Evolutionary conservation across 1,140 invertebrate genomes (phyloP), one percentile per base, ranked within the genome.

Genomic region (Meteorus sp.): DNA sequence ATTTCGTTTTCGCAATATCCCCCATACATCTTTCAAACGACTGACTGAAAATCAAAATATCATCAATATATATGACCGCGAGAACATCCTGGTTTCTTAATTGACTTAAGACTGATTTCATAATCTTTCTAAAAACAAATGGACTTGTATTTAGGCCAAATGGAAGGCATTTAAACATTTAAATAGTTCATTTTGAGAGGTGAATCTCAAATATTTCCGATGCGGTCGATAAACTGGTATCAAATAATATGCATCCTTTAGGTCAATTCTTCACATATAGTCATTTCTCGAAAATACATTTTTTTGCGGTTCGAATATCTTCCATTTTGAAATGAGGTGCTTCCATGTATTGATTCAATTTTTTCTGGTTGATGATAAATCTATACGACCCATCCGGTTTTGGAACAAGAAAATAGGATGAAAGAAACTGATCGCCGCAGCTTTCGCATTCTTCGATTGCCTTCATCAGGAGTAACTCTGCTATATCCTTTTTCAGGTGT

Each of bases 71-170:
- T 9, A 48, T 11, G 17, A 27, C 23, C 22, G 23, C 9, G 2
- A 45, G 8, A 6, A 48, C 11, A 4, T 22, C 45, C 25, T 29
- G 45, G 6, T 8, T 25, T 17, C 45, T 29, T 29, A 48, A 22
- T 15, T n/a, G 9, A 5, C 15, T 13, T 1, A 48, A 7, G 13
- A 48, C 25, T 29, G 45, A 25, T 25, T 31, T 48, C 25, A 48
- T 29, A 7, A 48, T 48, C 6, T 48, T 48, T 11, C n/a, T 48
- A 27, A 29, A 48, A 13, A 48, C n/a, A 27, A 13, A 48, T 29
- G 25, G 45, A 48, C 13, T 31, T 27, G 39, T 43, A 17, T 15
- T 17, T 43, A 19, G 15, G 2, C 39, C 39, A 9, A 43, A 43
- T 17, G 39, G 39, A 9, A 43, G 15, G 9, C 39, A 43, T 2